Evolutionary conservation across 2,113 vertebrate genomes (phyloP).

Genomic region (Indicator maculatus): DNA sequence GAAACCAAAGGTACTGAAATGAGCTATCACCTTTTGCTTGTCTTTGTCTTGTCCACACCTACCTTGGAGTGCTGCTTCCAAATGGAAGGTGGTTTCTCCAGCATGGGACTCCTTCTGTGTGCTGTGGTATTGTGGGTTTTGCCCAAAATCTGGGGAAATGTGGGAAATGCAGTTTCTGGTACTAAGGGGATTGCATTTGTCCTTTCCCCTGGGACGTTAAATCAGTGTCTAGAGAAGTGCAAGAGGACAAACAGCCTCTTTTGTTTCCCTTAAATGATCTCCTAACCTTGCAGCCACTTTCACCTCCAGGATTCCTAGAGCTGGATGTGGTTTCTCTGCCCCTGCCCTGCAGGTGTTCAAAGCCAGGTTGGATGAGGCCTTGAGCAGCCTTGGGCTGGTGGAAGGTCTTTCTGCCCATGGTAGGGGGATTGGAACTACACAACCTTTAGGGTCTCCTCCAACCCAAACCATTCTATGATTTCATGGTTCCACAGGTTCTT

Average conservation of each 20-base stretch:
- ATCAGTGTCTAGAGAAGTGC: neutral
- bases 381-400: too few species aligned
- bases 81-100: neutral
- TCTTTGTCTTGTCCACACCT: fast-evolving
- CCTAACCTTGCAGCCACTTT: neutral
- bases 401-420: too few species aligned
- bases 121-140: fast-evolving
- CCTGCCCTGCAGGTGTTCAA: too few species aligned
- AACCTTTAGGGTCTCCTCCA: too few species aligned
- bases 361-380: too few species aligned
- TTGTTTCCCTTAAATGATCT: neutral
- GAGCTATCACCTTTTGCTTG: neutral
- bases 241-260: neutral
- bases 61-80: neutral
- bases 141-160: fast-evolving
- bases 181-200: neutral
- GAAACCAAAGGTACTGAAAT: slow-evolving; percentile 11
- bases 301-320: neutral
- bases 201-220: neutral
- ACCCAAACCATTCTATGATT: too few species aligned
- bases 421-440: too few species aligned
- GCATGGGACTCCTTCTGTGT: neutral
- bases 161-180: neutral
- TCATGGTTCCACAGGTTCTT: too few species aligned
- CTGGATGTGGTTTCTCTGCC: neutral